Evolutionary conservation across 2,113 vertebrate genomes (phyloP).

Genomic region (Peromyscus polionotus): DNA sequence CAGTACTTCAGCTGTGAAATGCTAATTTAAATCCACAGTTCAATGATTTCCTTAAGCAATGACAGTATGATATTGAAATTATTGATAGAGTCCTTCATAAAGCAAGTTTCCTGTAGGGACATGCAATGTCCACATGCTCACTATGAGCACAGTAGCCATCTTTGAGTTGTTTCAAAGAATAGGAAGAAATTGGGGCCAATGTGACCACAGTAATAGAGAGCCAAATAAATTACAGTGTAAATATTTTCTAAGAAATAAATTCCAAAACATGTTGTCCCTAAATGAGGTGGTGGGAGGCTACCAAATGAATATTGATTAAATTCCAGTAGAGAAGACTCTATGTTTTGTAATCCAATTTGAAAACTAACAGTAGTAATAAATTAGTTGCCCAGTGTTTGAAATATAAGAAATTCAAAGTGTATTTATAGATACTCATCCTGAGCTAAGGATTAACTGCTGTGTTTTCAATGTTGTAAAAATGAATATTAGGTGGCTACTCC

Average conservation of each 20-base stretch:
- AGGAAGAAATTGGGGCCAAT: background rate
- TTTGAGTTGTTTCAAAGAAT: constrained; percentile 29
- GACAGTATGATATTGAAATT: constrained; percentile 74
- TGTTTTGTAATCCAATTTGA: background rate
- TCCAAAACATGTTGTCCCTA: background rate
- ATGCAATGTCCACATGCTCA: constrained; percentile 25
- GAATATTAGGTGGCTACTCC: background rate
- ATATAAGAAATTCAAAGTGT: constrained; percentile 2
- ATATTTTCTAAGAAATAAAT: background rate
- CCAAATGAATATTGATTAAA: background rate
- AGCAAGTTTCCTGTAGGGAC: constrained; percentile 21
- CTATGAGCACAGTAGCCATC: background rate
- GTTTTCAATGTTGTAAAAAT: background rate
- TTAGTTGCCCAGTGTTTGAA: background rate
- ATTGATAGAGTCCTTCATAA: constrained; percentile 64
- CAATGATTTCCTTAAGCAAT: constrained; percentile 77
- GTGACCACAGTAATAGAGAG: background rate
- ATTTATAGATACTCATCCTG: background rate
- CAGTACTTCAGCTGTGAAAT: constrained; percentile 76
- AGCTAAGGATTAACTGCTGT: constrained; percentile 19
- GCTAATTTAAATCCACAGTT: constrained; percentile 77
- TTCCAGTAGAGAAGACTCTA: background rate
- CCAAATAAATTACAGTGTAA: background rate
- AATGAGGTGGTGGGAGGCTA: background rate
- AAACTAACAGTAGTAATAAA: background rate